phyloP scores from a whole-genome alignment of 2,888 invertebrate species.

The Caenorhabditis sp. region DNA sequence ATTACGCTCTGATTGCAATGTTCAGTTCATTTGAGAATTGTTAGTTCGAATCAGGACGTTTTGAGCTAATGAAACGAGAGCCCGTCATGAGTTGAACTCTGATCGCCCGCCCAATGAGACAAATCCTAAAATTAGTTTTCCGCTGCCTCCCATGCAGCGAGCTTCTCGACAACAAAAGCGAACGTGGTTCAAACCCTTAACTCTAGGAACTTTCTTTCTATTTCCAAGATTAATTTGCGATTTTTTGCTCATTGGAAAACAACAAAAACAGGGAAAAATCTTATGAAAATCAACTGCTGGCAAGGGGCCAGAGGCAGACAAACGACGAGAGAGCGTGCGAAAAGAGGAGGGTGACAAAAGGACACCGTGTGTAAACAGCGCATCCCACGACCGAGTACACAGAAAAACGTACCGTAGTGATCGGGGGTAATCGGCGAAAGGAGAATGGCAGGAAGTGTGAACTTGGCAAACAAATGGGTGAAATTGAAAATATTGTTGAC shows the following conservation, averaged over 20 bases:
- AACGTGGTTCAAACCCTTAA: not conserved
- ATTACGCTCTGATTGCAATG: too few species aligned
- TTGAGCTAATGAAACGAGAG: conserved; percentile 9
- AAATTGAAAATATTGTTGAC: not conserved
- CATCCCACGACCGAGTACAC: conserved; percentile 23
- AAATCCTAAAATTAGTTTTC: conserved; percentile 37
- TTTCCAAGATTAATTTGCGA: not conserved
- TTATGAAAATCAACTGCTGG: conserved; percentile 14
- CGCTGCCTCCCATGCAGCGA: not conserved
- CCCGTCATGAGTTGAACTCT: conserved; percentile 30
- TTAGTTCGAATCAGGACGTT: not conserved
- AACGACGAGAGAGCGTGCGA: conserved; percentile 19
- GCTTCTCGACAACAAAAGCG: too few species aligned
- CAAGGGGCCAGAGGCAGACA: conserved; percentile 5
- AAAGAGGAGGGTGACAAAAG: conserved; percentile 22
- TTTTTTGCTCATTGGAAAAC: not conserved
- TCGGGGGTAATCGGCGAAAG: not conserved
- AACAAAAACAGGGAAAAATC: conserved; percentile 17
- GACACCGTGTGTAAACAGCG: conserved; percentile 44
- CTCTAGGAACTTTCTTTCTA: not conserved
- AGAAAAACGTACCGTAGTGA: conserved; percentile 24
- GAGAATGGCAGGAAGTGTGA: not conserved
- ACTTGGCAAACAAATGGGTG: not conserved
- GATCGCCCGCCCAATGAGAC: not conserved
- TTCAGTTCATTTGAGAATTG: too few species aligned